A percentile compares a stretch with the other conserved stretches of the same genome.
Evolutionary conservation across 2,113 vertebrate genomes (phyloP).

Genomic region (Nycticorax nycticorax): DNA sequence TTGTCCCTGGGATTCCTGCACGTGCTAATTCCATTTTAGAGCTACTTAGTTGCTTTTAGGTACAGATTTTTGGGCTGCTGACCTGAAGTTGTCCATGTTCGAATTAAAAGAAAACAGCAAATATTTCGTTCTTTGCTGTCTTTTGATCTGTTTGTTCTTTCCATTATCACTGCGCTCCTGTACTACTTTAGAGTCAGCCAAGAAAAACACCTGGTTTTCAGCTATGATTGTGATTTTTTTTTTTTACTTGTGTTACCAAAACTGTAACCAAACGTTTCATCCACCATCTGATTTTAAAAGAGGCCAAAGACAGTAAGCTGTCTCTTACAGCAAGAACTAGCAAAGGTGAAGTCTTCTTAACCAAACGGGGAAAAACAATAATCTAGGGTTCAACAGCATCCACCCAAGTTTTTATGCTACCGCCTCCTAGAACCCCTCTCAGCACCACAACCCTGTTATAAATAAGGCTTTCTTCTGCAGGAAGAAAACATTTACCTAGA

Average conservation of each 20-base stretch:
- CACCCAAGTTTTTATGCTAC: not conserved
- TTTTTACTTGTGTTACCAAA: not conserved
- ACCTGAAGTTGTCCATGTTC: not conserved
- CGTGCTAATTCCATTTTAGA: not conserved
- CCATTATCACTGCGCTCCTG: not conserved
- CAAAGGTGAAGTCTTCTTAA: not conserved
- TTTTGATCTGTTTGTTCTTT: not conserved
- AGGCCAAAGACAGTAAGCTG: not conserved
- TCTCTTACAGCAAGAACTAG: not conserved
- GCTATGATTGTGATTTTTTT: not conserved
- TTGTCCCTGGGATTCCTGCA: not conserved
- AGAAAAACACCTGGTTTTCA: not conserved
- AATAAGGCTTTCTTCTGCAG: not conserved
- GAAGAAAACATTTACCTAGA: not conserved
- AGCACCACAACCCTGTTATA: not conserved
- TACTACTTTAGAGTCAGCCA: not conserved
- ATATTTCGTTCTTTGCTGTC: not conserved
- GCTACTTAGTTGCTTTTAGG: not conserved
- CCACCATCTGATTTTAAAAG: not conserved
- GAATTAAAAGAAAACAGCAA: not conserved
- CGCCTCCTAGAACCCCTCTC: not conserved
- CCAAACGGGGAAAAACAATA: not conserved
- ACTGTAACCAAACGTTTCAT: not conserved
- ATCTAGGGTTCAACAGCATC: not conserved
- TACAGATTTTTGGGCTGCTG: not conserved